phyloP scores from a whole-genome alignment of 2,888 invertebrate genomes.

The Saturnia japonica region DNA sequence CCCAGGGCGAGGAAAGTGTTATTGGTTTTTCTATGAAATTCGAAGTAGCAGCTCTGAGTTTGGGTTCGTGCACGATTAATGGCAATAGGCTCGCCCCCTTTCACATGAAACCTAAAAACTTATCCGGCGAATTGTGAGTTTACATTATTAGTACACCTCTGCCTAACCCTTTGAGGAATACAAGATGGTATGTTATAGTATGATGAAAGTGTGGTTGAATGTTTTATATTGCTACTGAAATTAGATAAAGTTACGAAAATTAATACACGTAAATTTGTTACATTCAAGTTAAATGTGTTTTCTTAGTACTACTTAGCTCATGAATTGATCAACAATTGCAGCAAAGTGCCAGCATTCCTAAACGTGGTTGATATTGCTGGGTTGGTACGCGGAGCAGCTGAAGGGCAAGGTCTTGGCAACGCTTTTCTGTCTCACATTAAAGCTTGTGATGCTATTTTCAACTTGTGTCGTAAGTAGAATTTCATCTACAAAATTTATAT shows the following conservation, averaged over 20 bases:
- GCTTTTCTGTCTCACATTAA: slow-evolving; percentile 99
- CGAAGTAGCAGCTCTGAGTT: too few relatives aligned
- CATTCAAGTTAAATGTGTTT: too few relatives aligned
- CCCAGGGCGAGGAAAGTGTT: too few relatives aligned
- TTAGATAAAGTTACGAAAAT: not conserved
- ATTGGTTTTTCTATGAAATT: too few relatives aligned
- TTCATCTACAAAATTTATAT: not conserved
- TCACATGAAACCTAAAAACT: too few relatives aligned
- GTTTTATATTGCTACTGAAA: not conserved
- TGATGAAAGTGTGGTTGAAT: too few relatives aligned
- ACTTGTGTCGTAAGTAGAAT: slow-evolving; percentile 93
- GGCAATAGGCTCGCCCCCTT: too few relatives aligned
- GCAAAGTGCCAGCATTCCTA: slow-evolving; percentile 98
- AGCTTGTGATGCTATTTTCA: slow-evolving; percentile 99
- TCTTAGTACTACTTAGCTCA: not conserved
- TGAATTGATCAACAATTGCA: slow-evolving; percentile 67
- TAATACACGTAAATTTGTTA: not conserved
- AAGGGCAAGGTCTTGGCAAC: slow-evolving; percentile 99
- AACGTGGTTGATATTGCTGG: slow-evolving; percentile 99
- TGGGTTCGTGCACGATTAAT: too few relatives aligned
- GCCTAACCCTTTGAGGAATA: too few relatives aligned
- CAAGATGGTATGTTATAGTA: too few relatives aligned
- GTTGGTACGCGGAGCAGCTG: slow-evolving; percentile 98
- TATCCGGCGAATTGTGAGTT: too few relatives aligned
- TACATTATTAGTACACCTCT: too few relatives aligned